Conservation (phyloP, 2,888 invertebrate species). For the Drosophila recens region DNA sequence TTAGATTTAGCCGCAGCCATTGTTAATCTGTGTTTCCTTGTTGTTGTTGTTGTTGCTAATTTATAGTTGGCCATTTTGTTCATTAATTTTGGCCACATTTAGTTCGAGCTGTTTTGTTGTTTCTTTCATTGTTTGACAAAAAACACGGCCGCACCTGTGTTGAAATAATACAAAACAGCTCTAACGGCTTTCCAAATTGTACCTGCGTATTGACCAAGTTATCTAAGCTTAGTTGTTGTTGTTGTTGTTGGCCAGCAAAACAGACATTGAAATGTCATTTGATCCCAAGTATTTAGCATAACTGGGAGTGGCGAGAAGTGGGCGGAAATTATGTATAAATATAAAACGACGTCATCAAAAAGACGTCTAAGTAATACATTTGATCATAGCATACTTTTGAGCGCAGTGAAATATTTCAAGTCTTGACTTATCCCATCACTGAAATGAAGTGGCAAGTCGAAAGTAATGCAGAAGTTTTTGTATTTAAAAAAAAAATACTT, state of each 20-base stretch:
- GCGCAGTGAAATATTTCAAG: slow-evolving; percentile 9
- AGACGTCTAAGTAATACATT: not conserved
- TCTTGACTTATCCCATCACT: not conserved
- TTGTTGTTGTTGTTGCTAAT: slow-evolving; percentile 51
- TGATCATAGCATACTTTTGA: slow-evolving; percentile 47
- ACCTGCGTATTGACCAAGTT: slow-evolving; percentile 35
- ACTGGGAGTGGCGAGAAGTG: slow-evolving; percentile 20
- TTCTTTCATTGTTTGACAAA: slow-evolving; percentile 7
- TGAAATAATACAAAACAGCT: slow-evolving; percentile 2
- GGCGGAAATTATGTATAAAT: too few relatives aligned
- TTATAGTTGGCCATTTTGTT: slow-evolving; percentile 73
- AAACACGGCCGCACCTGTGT: slow-evolving; percentile 49
- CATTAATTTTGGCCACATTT: slow-evolving; percentile 64
- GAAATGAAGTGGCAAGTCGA: not conserved
- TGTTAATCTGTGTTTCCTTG: slow-evolving; percentile 47
- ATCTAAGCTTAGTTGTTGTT: slow-evolving; percentile 36
- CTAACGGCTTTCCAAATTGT: slow-evolving; percentile 26
- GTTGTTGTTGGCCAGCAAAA: slow-evolving; percentile 24
- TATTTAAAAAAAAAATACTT: too few relatives aligned
- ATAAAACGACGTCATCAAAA: not conserved
- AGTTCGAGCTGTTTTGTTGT: slow-evolving; percentile 18
- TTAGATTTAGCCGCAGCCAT: slow-evolving; percentile 58
- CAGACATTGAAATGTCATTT: slow-evolving; percentile 46
- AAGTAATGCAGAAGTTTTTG: too few relatives aligned
- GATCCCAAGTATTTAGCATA: slow-evolving; percentile 29